phyloP scores from a whole-genome alignment of 2,888 invertebrate genomes.

The Drosophila paracracens region DNA sequence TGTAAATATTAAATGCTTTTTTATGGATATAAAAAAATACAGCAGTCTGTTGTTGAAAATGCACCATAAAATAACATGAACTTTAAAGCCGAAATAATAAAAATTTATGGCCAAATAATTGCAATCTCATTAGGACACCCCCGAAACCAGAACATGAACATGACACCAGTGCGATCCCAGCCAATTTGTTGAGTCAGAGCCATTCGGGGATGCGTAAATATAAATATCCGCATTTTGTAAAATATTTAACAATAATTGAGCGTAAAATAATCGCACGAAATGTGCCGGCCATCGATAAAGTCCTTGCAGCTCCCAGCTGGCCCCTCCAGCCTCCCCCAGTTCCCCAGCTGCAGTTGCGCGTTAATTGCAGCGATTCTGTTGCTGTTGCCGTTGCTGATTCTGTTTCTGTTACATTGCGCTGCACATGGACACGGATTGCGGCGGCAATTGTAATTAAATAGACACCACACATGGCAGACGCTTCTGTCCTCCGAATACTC shows the following conservation, averaged over 20 bases:
- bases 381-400: constrained; percentile 35
- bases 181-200: constrained; percentile 52
- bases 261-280: constrained; percentile 81
- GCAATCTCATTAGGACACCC: constrained; percentile 82
- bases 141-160: constrained; percentile 59
- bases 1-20: constrained; percentile 48
- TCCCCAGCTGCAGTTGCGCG: constrained; percentile 41
- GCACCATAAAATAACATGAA: constrained; percentile 56
- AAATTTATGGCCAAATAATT: constrained; percentile 84
- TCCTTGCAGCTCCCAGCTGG: constrained; percentile 32
- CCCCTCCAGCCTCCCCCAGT: constrained; percentile 12
- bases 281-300: constrained; percentile 54
- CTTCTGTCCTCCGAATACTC: constrained; percentile 22
- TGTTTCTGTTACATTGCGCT: constrained; percentile 29
- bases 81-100: constrained; percentile 82
- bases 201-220: constrained; percentile 60
- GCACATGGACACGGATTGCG: constrained; percentile 78
- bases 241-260: constrained; percentile 85
- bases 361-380: constrained; percentile 65
- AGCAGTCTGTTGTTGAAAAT: constrained; percentile 46
- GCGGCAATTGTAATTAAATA: constrained; percentile 84
- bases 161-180: constrained; percentile 51
- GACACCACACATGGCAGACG: constrained; percentile 74
- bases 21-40: constrained; percentile 32
- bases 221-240: constrained; percentile 78